Conservation (phyloP, 2,888 invertebrate genomes). For the Tribolium freemani region DNA sequence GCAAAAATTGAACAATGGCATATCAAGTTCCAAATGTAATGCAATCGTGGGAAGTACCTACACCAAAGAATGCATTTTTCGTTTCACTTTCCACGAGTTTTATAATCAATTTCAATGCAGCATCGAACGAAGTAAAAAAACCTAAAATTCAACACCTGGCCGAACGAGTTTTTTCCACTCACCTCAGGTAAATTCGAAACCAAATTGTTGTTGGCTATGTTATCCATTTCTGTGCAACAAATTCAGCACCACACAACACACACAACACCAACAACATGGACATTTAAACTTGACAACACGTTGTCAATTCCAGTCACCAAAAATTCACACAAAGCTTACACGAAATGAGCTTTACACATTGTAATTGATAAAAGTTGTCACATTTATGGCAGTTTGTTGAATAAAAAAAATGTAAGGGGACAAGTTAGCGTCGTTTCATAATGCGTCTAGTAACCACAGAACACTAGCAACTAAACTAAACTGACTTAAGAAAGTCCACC, state of each 20-base stretch:
- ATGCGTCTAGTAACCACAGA: no score
- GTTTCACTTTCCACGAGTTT: not conserved
- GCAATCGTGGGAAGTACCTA: not conserved
- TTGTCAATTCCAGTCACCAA: not conserved
- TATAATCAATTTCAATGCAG: not conserved
- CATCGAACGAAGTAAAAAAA: not conserved
- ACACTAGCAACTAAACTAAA: slow-evolving; percentile 15
- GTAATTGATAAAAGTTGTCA: not conserved
- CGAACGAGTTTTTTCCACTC: slow-evolving; percentile 9
- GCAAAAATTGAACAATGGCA: not conserved
- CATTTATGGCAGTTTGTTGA: not conserved
- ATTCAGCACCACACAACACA: slow-evolving; percentile 5
- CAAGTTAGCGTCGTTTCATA: slow-evolving; percentile 2
- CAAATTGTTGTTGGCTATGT: slow-evolving; percentile 63
- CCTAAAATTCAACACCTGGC: slow-evolving; percentile 24
- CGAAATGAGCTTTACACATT: not conserved
- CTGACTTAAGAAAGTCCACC: slow-evolving; percentile 38
- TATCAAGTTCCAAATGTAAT: not conserved
- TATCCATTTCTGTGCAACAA: slow-evolving; percentile 56
- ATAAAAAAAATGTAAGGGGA: not conserved
- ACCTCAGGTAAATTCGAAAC: slow-evolving; percentile 64
- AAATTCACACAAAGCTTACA: no score
- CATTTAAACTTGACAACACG: slow-evolving; percentile 39
- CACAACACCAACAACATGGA: slow-evolving; percentile 25
- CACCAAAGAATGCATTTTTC: not conserved